Evolutionary conservation across 2,113 vertebrate species (phyloP).

Genomic region (Calidris pygmaea): DNA sequence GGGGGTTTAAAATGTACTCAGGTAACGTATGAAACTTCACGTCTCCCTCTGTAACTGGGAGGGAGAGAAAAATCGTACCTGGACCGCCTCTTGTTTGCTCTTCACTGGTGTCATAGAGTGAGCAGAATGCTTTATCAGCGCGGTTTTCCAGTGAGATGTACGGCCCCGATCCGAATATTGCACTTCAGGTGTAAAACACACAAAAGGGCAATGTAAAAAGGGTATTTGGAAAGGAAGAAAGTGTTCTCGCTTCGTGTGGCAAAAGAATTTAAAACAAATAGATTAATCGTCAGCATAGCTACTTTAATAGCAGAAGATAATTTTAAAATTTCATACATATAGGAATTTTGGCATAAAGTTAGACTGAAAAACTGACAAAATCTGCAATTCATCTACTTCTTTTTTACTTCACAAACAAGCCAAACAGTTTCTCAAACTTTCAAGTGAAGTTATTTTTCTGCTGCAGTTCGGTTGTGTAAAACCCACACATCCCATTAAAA

Average conservation of each 20-base stretch:
- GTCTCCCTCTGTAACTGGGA: neutral
- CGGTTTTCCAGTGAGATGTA: neutral
- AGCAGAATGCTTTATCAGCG: neutral
- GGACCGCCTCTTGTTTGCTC: neutral
- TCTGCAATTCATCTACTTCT: neutral
- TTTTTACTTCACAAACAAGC: slow-evolving; percentile 8
- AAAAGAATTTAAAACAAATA: neutral
- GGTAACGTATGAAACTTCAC: neutral
- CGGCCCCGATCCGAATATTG: neutral
- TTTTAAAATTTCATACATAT: neutral
- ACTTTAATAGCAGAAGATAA: slow-evolving; percentile 22
- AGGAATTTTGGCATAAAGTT: neutral
- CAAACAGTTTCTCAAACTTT: neutral
- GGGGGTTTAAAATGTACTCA: neutral
- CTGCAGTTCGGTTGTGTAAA: neutral
- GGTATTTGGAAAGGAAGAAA: neutral
- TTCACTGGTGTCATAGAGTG: neutral
- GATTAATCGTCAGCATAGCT: neutral
- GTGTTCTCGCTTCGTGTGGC: neutral
- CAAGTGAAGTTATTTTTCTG: slow-evolving; percentile 13
- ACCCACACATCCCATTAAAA: neutral
- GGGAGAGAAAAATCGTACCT: neutral
- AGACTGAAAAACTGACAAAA: slow-evolving; percentile 11
- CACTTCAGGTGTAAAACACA: slow-evolving; percentile 28
- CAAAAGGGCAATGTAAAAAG: neutral